Evolutionary conservation across 2,888 invertebrate species (phyloP).

Genomic region (Eupithecia subumbrata): DNA sequence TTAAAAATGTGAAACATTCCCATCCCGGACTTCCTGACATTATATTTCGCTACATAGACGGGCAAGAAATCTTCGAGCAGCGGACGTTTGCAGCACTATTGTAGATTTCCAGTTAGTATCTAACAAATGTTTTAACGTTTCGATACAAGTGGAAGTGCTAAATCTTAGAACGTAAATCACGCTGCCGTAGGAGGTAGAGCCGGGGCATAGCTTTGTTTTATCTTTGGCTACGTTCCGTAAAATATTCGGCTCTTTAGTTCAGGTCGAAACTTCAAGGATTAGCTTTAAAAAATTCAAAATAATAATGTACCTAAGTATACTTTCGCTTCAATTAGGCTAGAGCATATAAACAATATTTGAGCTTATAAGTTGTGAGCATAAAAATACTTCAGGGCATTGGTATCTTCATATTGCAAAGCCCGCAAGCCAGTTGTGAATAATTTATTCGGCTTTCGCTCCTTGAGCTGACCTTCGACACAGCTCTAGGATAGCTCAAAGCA

Average conservation of each 20-base stretch:
- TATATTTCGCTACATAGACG: constrained; percentile 49
- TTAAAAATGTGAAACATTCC: constrained; percentile 63
- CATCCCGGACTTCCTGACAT: constrained; percentile 48
- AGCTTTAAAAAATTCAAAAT: background rate
- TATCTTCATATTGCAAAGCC: background rate
- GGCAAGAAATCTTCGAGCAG: constrained; percentile 53
- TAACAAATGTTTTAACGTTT: constrained; percentile 72
- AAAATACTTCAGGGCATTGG: background rate
- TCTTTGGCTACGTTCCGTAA: constrained; percentile 21
- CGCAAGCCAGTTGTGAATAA: background rate
- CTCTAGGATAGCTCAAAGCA: constrained; percentile 52
- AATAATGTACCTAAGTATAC: background rate
- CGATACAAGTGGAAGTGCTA: constrained; percentile 74
- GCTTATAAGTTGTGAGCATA: background rate
- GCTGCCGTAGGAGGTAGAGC: constrained; percentile 48
- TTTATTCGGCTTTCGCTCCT: constrained; percentile 27
- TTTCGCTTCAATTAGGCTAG: background rate
- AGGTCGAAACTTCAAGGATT: background rate
- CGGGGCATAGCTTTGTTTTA: constrained; percentile 17
- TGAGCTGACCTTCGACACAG: constrained; percentile 24
- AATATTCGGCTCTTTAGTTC: constrained; percentile 14
- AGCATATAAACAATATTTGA: background rate
- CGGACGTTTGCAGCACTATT: constrained; percentile 53
- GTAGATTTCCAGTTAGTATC: constrained; percentile 62
- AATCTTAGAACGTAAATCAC: constrained; percentile 73